Base-by-base conservation (phyloP, 2,113 vertebrate genomes). In the Macheiramphus alcinus region DNA sequence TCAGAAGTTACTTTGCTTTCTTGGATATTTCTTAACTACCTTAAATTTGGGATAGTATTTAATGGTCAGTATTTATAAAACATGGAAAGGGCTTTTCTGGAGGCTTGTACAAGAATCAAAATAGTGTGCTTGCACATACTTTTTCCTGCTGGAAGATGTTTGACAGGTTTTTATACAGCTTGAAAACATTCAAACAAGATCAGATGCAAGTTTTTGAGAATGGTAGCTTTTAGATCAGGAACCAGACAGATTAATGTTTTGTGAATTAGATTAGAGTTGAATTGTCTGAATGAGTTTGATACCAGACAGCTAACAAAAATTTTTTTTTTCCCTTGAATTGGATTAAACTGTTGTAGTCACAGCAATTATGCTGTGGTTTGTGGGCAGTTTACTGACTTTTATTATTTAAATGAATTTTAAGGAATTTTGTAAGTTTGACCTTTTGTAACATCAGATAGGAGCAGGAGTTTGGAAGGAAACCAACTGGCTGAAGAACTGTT, bases 201-300 rank as follows among this genome's bases (percentile, higher is more conserved):
- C 86, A 96, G 40, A 48, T 86, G 55, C 18, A 81, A 43, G 62
- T 61, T 96, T 93, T 88, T 94, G 65, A 96, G 90, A 84, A 72
- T 40, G 31, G 79, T 65, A 62, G 66, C 84, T 94, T 95, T 96
- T 91, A 90, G 94, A 93, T 92, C 70, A 85, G 66, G 70, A 95
- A 78, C 88, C 93, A 97, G 96, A 94, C 97, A 93, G 81, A 96
- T 97, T 71, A 97, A 97, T 97, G 91, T 82, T 91, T 85, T 59
- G n/a, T 93, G 81, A 96, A 97, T 97, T 97, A 75, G 86, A 96
- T 97, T 97, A 98, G 79, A 73, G 65, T 70, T 82, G 53, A 91
- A 73, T 94, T 92, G 96, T 96, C 96, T 96, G 79, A 97, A 96
- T 94, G 91, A 93, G 89, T 95, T 97, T 66, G 74, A 88, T 97